Percentiles rank a stretch among this genome's conserved stretches.
Conservation (phyloP, 2,113 vertebrate species). For the mouse (Mus musculus) region DNA sequence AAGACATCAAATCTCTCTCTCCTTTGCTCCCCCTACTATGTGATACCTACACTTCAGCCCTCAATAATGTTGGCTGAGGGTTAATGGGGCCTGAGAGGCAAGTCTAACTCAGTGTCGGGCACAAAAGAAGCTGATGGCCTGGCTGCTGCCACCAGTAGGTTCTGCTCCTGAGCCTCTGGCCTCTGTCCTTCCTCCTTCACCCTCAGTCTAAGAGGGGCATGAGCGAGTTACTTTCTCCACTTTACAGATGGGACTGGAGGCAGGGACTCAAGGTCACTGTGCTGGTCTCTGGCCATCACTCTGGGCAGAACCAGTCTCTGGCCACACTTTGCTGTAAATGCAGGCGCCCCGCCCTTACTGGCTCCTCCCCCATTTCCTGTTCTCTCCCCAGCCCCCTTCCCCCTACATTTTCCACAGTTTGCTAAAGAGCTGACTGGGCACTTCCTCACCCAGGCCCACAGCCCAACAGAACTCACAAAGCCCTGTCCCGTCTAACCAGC, state of each 20-base stretch:
- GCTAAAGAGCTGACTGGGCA: background rate
- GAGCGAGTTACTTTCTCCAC: background rate
- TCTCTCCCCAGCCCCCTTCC: background rate
- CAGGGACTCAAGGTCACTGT: background rate
- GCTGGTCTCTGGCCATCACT: background rate
- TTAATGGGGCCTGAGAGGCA: background rate
- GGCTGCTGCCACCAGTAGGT: too few relatives aligned
- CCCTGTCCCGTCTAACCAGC: background rate
- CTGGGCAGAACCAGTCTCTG: background rate
- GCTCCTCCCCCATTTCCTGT: background rate
- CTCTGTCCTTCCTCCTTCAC: background rate
- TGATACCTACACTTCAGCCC: too few relatives aligned
- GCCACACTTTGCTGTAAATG: accelerated
- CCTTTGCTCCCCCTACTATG: background rate
- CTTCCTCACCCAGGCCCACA: background rate
- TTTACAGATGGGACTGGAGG: background rate
- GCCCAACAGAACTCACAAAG: background rate
- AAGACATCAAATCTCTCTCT: background rate
- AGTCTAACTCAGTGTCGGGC: background rate
- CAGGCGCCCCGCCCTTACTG: background rate
- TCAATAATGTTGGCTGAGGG: too few relatives aligned
- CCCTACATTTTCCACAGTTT: background rate
- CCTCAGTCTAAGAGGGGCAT: background rate
- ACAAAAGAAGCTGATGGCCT: background rate
- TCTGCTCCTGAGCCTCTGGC: background rate